phyloP scores from a whole-genome alignment of 2,113 vertebrate genomes.

The Hypocryptadius cinnamomeus region DNA sequence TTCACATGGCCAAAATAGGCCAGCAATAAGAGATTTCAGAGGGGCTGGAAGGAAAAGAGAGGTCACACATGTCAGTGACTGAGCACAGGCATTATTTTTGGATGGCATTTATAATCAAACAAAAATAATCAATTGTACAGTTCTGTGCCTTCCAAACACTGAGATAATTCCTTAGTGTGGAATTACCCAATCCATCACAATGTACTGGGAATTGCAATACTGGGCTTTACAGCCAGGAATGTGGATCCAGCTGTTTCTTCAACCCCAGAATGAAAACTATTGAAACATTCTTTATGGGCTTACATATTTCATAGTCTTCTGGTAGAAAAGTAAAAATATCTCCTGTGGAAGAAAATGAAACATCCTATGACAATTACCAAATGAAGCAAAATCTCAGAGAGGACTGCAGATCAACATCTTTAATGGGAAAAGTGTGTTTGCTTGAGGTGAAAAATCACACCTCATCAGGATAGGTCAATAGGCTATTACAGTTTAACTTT shows the following conservation, averaged over 20 bases:
- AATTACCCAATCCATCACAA: conserved; percentile 29
- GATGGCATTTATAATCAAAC: conserved; percentile 31
- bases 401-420: background rate
- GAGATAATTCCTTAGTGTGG: conserved; percentile 22
- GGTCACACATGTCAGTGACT: background rate
- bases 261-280: background rate
- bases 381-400: background rate
- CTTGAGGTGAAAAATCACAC: background rate
- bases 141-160: conserved; percentile 2
- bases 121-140: conserved; percentile 43
- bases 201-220: conserved; percentile 12
- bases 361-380: background rate
- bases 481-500: background rate
- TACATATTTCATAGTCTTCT: conserved; percentile 20
- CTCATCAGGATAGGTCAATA: background rate
- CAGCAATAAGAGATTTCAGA: background rate
- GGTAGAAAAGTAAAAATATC: conserved; percentile 1
- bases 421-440: background rate
- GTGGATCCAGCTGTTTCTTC: conserved; percentile 44
- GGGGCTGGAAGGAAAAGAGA: background rate
- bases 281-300: background rate
- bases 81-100: background rate
- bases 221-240: conserved; percentile 5
- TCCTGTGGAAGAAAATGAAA: background rate
- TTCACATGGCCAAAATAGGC: background rate